These are phyloP conservation scores for Sigmodon hispidus DNA, from an alignment of 2,113 vertebrate species.

Conservation along the genomic window DNA sequence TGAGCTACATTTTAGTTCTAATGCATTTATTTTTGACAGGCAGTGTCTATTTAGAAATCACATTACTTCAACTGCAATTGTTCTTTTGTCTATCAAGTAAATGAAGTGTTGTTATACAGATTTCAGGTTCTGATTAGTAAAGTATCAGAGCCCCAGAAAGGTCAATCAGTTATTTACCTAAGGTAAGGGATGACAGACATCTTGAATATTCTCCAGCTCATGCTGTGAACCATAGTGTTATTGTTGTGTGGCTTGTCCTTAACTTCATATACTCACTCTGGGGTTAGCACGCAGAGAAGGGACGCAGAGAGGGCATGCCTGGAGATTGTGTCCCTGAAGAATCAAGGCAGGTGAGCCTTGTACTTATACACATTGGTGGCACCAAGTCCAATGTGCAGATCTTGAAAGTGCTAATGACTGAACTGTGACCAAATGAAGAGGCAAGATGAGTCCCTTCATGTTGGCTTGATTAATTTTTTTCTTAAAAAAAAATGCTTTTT, in stretches of 20 bases:
- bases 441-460: too few species aligned
- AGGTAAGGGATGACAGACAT: slow-evolving; percentile 91
- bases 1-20: slow-evolving; percentile 96
- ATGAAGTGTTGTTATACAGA: slow-evolving; percentile 94
- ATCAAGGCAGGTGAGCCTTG: neutral
- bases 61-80: slow-evolving; percentile 95
- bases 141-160: slow-evolving; percentile 91
- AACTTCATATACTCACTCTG: neutral
- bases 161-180: slow-evolving; percentile 92
- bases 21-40: slow-evolving; percentile 96
- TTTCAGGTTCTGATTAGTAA: slow-evolving; percentile 94
- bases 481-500: neutral
- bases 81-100: slow-evolving; percentile 95
- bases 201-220: slow-evolving; percentile 90
- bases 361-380: neutral
- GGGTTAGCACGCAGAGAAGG: neutral
- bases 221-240: slow-evolving; percentile 77
- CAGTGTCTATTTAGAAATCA: slow-evolving; percentile 96
- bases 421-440: neutral
- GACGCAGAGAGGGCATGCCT: rapidly evolving
- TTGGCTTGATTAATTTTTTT: neutral
- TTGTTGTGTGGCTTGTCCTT: neutral
- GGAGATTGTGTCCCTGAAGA: neutral
- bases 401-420: neutral
- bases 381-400: neutral